These are phyloP conservation scores for Lepisosteus osseus DNA, from an alignment of 2,113 vertebrate species.

Conservation along the genomic window DNA sequence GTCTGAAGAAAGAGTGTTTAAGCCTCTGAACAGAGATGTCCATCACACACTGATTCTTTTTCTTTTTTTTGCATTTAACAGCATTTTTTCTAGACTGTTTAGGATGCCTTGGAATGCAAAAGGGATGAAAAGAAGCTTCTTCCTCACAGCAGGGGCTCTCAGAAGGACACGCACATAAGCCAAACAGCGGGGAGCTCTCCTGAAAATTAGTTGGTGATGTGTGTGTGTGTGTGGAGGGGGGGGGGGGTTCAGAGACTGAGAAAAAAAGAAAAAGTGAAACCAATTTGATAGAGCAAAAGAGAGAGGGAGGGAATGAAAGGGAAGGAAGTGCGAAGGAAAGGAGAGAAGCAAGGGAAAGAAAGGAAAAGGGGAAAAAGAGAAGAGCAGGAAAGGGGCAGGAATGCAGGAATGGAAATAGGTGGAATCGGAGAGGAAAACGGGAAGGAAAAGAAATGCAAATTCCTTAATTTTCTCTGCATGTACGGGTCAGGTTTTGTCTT, in stretches of 20 bases:
- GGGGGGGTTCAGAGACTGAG: slow-evolving; percentile 44
- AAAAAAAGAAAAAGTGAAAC: slow-evolving; percentile 53
- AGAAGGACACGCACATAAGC: slow-evolving; percentile 60
- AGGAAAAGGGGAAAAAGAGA: slow-evolving; percentile 32
- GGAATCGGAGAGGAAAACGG: not conserved
- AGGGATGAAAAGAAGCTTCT: slow-evolving; percentile 61
- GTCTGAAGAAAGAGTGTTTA: slow-evolving; percentile 38
- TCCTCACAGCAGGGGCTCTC: slow-evolving; percentile 51
- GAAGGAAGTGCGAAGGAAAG: slow-evolving; percentile 43
- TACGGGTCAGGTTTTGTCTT: slow-evolving; percentile 65
- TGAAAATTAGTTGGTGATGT: slow-evolving; percentile 31
- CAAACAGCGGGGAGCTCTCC: slow-evolving; percentile 44
- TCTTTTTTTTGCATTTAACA: slow-evolving; percentile 54
- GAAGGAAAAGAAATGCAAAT: slow-evolving; percentile 60
- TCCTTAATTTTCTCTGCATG: slow-evolving; percentile 55
- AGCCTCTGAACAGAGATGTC: slow-evolving; percentile 51
- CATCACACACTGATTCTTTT: slow-evolving; percentile 46
- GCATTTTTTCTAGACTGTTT: slow-evolving; percentile 42
- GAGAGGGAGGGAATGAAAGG: slow-evolving; percentile 40
- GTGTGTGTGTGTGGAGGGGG: slow-evolving; percentile 27
- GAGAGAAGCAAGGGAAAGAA: slow-evolving; percentile 37
- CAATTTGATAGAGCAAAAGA: slow-evolving; percentile 52
- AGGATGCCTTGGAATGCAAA: slow-evolving; percentile 63
- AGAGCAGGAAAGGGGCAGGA: slow-evolving; percentile 29
- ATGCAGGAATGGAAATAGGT: not conserved